These are phyloP conservation scores for Alectura lathami DNA, from an alignment of 2,113 vertebrate genomes.

Conservation along the genomic window DNA sequence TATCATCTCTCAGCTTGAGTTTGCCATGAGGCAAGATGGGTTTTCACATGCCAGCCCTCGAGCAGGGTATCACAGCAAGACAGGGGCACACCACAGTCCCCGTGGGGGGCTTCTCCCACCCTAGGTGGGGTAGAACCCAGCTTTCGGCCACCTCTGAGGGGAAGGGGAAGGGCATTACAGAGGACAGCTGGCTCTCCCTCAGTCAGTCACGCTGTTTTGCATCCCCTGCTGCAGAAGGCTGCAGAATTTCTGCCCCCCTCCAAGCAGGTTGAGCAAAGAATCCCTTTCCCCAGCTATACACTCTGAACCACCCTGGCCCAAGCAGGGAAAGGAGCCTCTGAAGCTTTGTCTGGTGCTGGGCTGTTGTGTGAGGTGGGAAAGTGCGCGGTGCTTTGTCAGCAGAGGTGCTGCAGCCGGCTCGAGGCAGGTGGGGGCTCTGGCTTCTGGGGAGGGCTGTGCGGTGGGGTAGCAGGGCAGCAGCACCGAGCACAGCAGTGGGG, in stretches of 20 bases:
- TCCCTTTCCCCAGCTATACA: not conserved
- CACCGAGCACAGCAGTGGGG: not conserved
- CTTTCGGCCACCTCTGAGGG: not conserved
- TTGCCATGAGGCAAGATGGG: not conserved
- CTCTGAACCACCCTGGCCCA: not conserved
- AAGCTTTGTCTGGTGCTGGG: not conserved
- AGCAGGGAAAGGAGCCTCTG: not conserved
- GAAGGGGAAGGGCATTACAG: not conserved
- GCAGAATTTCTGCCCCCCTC: not conserved
- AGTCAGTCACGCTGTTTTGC: not conserved
- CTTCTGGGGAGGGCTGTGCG: not conserved
- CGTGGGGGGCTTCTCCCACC: not conserved
- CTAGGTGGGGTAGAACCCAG: not conserved
- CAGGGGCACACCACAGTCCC: not conserved
- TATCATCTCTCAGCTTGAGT: not conserved
- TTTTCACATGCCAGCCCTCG: not conserved
- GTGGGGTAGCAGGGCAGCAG: not conserved
- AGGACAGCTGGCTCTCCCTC: not conserved
- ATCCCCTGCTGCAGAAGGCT: not conserved
- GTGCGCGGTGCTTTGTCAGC: not conserved
- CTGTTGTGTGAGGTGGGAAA: not conserved
- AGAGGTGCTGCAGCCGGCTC: not conserved
- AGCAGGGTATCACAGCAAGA: not conserved
- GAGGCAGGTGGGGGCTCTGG: not conserved
- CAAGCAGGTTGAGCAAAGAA: not conserved